phyloP scores from a whole-genome alignment of 2,113 vertebrate species.

The Patagioenas fasciata region DNA sequence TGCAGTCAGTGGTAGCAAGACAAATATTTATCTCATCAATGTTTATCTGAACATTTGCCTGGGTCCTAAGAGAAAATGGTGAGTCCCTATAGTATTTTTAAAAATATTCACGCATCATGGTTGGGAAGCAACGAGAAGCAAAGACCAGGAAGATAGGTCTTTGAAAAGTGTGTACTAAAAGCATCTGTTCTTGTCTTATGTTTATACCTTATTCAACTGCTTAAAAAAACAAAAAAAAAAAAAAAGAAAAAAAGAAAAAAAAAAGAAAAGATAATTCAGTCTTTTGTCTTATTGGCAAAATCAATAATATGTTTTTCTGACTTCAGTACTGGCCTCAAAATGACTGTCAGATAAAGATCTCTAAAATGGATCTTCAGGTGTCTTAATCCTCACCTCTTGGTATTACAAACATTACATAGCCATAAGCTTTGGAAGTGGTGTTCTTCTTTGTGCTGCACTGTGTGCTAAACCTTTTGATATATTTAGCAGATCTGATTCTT shows the following conservation, averaged over 20 bases:
- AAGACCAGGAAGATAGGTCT: not conserved
- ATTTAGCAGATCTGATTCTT: not conserved
- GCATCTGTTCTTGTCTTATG: not conserved
- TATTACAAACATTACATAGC: not conserved
- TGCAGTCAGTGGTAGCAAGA: no score
- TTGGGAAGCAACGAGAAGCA: not conserved
- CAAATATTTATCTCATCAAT: no score
- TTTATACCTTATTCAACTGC: not conserved
- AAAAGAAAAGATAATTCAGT: not conserved
- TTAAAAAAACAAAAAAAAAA: not conserved
- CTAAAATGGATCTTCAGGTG: not conserved
- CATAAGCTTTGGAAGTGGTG: not conserved
- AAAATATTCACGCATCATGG: not conserved
- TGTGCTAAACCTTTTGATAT: not conserved
- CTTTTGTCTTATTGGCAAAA: not conserved
- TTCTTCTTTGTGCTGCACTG: not conserved
- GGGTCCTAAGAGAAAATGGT: not conserved
- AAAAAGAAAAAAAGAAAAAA: not conserved
- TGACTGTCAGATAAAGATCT: not conserved
- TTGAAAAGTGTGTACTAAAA: not conserved
- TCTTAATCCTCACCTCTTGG: not conserved
- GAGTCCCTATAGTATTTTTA: not conserved
- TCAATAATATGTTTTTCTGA: not conserved
- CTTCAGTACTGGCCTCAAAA: not conserved
- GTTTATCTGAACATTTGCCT: no score